Evolutionary conservation across 1,140 invertebrate genomes (phyloP).

Genomic region (Thaumatotibia leucotreta): DNA sequence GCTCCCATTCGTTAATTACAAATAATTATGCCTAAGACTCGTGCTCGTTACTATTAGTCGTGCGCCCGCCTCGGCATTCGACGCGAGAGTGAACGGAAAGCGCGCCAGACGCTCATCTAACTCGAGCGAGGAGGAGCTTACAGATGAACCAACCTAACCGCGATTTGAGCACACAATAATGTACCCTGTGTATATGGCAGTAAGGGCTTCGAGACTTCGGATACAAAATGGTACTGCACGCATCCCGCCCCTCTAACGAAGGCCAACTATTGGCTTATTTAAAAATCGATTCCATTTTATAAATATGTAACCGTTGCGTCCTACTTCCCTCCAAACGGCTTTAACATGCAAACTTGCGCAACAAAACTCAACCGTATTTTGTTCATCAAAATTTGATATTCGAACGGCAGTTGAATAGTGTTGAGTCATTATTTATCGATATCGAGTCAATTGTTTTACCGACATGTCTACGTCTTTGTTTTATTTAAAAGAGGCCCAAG

Average conservation of each 20-base stretch:
- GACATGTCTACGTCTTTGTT: constrained; percentile 73
- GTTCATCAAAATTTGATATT: constrained; percentile 35
- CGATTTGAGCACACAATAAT: neutral
- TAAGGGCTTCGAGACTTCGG: neutral
- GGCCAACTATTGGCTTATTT: constrained; percentile 64
- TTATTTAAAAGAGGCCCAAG: constrained; percentile 69
- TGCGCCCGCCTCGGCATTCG: constrained; percentile 42
- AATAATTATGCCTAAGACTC: constrained; percentile 10
- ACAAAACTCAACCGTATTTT: constrained; percentile 20
- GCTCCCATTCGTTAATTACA: neutral
- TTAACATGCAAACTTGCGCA: constrained; percentile 3
- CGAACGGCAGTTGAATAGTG: constrained; percentile 22
- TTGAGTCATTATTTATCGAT: constrained; percentile 34
- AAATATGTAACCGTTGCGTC: constrained; percentile 73
- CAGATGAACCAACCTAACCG: neutral
- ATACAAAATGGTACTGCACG: constrained; percentile 4
- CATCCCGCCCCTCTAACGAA: constrained; percentile 53
- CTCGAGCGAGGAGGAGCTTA: constrained; percentile 58
- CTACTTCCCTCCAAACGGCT: constrained; percentile 30
- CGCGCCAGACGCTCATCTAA: constrained; percentile 56
- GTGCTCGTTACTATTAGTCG: neutral
- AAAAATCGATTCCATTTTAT: constrained; percentile 76
- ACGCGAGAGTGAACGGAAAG: constrained; percentile 62
- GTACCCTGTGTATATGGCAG: neutral
- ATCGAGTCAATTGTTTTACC: constrained; percentile 68